Evolutionary conservation across 2,888 invertebrate species (phyloP).

Genomic region (Philhelius pedissequus): DNA sequence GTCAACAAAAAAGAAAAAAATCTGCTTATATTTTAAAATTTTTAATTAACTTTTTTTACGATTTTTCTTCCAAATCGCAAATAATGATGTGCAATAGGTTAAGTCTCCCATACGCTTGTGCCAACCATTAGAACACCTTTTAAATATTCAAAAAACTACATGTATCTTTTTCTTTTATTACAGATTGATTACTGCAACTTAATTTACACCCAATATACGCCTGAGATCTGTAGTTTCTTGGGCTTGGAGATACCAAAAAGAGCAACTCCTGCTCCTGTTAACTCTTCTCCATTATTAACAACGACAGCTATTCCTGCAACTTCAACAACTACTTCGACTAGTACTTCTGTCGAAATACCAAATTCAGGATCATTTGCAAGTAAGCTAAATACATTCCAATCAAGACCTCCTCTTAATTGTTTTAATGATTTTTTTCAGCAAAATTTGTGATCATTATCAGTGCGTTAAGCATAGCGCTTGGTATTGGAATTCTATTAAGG

Average conservation of each 20-base stretch:
- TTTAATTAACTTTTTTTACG: no score
- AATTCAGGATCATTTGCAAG: conserved; percentile 25
- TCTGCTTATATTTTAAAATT: no score
- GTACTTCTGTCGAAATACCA: neutral
- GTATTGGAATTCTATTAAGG: conserved; percentile 74
- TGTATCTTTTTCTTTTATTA: neutral
- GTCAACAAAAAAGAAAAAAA: no score
- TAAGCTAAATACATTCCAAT: conserved; percentile 19
- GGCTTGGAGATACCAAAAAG: conserved; percentile 70
- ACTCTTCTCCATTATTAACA: neutral
- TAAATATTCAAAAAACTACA: no score
- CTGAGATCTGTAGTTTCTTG: conserved; percentile 76
- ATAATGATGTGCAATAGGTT: no score
- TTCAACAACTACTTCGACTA: neutral
- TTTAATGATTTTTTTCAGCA: conserved; percentile 13
- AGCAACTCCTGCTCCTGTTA: neutral
- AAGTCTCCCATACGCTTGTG: no score
- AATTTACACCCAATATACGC: conserved; percentile 75
- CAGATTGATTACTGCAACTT: conserved; percentile 75
- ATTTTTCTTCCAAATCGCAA: no score
- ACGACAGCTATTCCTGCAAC: neutral
- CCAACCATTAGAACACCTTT: no score
- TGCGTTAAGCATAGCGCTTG: conserved; percentile 73
- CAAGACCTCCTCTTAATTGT: conserved; percentile 40
- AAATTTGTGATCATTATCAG: conserved; percentile 55